These are phyloP conservation scores for Lontra canadensis DNA, from an alignment of 2,113 vertebrate species.

Conservation along the genomic window DNA sequence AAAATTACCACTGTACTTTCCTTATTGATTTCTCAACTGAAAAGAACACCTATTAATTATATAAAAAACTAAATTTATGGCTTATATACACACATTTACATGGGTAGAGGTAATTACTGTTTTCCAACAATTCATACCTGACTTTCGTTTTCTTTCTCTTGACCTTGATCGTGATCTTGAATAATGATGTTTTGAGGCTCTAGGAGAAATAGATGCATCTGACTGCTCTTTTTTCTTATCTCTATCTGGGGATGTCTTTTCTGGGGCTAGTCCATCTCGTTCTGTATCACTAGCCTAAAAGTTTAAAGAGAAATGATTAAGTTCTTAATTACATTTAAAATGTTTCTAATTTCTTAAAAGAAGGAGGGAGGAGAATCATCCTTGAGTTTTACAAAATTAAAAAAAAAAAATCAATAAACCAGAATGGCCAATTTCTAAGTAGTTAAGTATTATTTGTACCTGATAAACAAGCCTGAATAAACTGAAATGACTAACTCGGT, in stretches of 20 bases:
- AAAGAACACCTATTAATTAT: not conserved
- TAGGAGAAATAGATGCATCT: constrained; percentile 92
- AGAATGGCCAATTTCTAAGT: not conserved
- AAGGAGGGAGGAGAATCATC: not conserved
- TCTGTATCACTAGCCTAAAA: constrained; percentile 92
- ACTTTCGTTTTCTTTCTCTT: constrained; percentile 90
- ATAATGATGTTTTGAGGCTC: constrained; percentile 93
- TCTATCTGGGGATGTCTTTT: constrained; percentile 87
- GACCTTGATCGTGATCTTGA: constrained; percentile 96
- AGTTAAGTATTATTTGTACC: not conserved
- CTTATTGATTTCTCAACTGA: not conserved
- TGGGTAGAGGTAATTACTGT: not conserved
- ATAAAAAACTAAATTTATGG: not conserved
- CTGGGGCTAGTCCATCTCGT: constrained; percentile 86
- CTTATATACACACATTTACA: not conserved
- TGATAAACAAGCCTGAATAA: not conserved
- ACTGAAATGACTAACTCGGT: not conserved
- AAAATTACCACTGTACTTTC: not conserved
- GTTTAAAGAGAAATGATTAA: constrained; percentile 43
- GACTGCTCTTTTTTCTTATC: constrained; percentile 91
- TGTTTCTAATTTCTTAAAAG: not conserved
- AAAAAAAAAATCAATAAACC: not conserved
- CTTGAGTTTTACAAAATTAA: not conserved
- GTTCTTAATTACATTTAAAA: constrained; percentile 26
- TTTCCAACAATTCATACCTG: constrained; percentile 81